Percentiles rank a stretch among this genome's conserved stretches.
Conservation (phyloP, 2,888 invertebrate species). For the Limnephilus rhombicus region DNA sequence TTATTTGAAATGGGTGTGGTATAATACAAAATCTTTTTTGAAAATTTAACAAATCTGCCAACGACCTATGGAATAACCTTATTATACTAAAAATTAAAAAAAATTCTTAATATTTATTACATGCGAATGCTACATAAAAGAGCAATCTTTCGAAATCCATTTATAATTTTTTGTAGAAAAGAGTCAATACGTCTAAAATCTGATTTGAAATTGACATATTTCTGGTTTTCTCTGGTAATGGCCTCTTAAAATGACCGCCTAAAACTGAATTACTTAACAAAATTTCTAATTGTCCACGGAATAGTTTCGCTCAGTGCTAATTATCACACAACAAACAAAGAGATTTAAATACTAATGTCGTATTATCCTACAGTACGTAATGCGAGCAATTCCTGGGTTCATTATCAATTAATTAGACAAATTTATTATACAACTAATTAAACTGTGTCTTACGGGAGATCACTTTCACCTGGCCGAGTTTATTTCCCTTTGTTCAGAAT, state of each 20-base stretch:
- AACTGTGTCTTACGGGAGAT: background rate
- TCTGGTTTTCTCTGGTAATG: too few relatives aligned
- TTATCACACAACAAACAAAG: background rate
- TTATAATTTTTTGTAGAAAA: too few relatives aligned
- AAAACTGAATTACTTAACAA: background rate
- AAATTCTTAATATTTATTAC: too few relatives aligned
- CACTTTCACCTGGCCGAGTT: background rate
- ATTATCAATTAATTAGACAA: background rate
- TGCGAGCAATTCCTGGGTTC: background rate
- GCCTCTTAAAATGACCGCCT: background rate
- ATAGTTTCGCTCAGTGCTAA: background rate
- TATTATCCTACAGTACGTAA: background rate
- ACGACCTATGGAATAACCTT: too few relatives aligned
- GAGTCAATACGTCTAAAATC: too few relatives aligned
- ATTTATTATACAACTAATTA: background rate
- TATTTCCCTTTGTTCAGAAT: conserved; percentile 12
- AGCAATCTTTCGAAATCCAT: too few relatives aligned
- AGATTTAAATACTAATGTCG: background rate
- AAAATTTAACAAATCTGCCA: too few relatives aligned
- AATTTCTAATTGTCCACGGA: background rate
- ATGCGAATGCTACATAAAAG: too few relatives aligned
- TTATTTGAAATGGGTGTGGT: too few relatives aligned
- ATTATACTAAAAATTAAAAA: too few relatives aligned
- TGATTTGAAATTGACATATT: too few relatives aligned
- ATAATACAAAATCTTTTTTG: too few relatives aligned